These are phyloP conservation scores for Hedychridium roseum DNA, from an alignment of 2,888 invertebrate genomes.

Conservation along the genomic window DNA sequence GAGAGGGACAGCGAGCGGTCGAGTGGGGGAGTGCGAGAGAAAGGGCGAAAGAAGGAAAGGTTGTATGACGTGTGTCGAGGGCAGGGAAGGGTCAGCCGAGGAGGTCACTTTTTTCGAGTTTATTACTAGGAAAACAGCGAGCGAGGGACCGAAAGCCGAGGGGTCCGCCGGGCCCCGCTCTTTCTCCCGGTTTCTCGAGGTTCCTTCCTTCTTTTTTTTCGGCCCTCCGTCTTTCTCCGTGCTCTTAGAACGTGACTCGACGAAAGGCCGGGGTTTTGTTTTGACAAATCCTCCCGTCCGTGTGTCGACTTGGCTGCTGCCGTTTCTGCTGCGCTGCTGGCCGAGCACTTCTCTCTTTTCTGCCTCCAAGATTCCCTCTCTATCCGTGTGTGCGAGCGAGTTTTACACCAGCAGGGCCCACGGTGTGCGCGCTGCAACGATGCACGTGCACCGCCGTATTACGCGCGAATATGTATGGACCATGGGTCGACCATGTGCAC, in stretches of 20 bases:
- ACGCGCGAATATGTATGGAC: too few species aligned
- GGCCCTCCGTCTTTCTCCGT: slow-evolving; percentile 8
- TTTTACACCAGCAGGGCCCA: neutral
- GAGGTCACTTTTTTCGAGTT: slow-evolving; percentile 36
- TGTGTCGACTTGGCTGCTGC: slow-evolving; percentile 34
- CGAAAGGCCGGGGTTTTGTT: slow-evolving; percentile 56
- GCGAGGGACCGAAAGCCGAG: slow-evolving; percentile 9
- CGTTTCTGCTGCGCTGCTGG: too few species aligned
- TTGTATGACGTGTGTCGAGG: too few species aligned
- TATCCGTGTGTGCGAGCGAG: slow-evolving; percentile 11
- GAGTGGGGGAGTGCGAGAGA: too few species aligned
- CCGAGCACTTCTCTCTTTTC: slow-evolving; percentile 31
- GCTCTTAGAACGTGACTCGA: slow-evolving; percentile 54
- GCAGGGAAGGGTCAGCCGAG: slow-evolving; percentile 24
- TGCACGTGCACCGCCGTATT: too few species aligned
- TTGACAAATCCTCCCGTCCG: slow-evolving; percentile 55
- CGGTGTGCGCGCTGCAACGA: neutral
- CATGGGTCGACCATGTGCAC: too few species aligned
- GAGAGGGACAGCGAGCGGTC: too few species aligned
- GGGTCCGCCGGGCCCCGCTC: neutral
- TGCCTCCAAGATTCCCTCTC: slow-evolving; percentile 18
- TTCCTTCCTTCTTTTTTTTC: slow-evolving; percentile 3
- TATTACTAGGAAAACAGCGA: slow-evolving; percentile 32
- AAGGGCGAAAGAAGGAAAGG: too few species aligned
- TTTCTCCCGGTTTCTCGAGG: too few species aligned